Conservation (phyloP, 2,797 vertebrate genomes). For the Poeciliopsis paucimaculata region DNA sequence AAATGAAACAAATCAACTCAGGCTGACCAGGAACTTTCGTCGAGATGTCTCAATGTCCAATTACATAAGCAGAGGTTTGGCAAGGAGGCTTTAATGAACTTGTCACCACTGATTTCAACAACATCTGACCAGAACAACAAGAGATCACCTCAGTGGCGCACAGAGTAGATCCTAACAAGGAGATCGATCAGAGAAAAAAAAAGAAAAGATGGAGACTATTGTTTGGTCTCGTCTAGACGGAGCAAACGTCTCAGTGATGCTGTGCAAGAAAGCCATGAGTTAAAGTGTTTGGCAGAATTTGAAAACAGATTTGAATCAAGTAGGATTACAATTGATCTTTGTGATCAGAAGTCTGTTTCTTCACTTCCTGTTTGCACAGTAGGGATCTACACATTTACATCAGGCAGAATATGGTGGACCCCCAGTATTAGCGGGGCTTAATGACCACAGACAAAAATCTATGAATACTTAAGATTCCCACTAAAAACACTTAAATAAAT, state of each 20-base stretch:
- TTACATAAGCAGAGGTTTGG: slow-evolving; percentile 86
- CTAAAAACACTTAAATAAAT: too few species aligned
- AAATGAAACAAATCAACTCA: slow-evolving; percentile 67
- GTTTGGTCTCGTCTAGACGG: background rate
- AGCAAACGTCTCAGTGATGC: background rate
- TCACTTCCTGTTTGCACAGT: background rate
- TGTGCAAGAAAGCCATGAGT: background rate
- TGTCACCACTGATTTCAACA: slow-evolving; percentile 88
- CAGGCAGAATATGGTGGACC: background rate
- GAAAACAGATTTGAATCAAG: background rate
- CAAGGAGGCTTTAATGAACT: slow-evolving; percentile 86
- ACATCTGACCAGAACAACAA: slow-evolving; percentile 73
- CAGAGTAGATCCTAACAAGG: slow-evolving; percentile 21
- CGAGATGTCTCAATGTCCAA: slow-evolving; percentile 85
- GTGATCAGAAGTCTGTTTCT: background rate
- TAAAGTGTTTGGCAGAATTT: background rate
- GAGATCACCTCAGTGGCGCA: slow-evolving; percentile 30
- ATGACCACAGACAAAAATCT: too few species aligned
- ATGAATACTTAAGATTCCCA: too few species aligned
- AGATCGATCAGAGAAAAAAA: slow-evolving; percentile 8
- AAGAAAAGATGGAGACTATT: slow-evolving; percentile 5
- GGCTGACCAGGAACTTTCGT: slow-evolving; percentile 84
- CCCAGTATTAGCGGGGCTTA: too few species aligned
- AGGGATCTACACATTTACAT: background rate
- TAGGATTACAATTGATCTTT: background rate